Base-by-base conservation (phyloP, 2,888 invertebrate species). In the Drosophila peninsularis region DNA sequence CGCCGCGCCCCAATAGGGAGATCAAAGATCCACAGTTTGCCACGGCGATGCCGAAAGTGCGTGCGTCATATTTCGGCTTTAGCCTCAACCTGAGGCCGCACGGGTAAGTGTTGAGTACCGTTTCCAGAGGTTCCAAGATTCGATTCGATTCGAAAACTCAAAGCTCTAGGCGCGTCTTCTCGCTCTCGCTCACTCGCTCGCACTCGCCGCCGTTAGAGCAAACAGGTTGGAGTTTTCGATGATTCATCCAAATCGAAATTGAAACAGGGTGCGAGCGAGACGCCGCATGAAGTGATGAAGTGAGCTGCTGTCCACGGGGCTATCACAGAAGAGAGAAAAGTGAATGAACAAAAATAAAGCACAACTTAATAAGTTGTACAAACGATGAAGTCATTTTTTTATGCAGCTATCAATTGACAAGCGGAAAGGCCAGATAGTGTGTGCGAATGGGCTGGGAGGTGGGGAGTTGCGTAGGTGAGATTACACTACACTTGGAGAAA, bases 51-150 rank as follows among this genome's bases (percentile, higher is more conserved):
- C 83, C 89, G 36, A 91, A 92, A 82, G 77, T 89, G 69, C 89
- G 90, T 63, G 89, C 92, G 60, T 92, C 92, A 74, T 92, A 92
- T 81, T 92, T 92, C 76, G 92, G 92, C 58, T 92, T 86, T 58
- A 89, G 78, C 41, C 67, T 92, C 63, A 90, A 73, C 67, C 75
- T 92, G 62, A 79, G 92, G 68, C 80, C 82, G 50, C 84, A 86
- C 61, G 90, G 92, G 92, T 92, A 86, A 91, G 54, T 41, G 90
- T 85, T 54, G 90, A 82, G 67, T 34, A 52, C 75, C 68, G 78
- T 75, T 70, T 19, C 39, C 24, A 36, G 7, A 42, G 55, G 66
- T 66, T 62, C 65, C 21, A 27, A 62, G 34, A 19, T 47, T 2
- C 52, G 52, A 53, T 21, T 17, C 41, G 41, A 41, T 32, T 54